Percentiles rank a stretch among this genome's conserved stretches.
These are phyloP conservation scores for Spisula subtruncata DNA, from an alignment of 2,888 invertebrate genomes.

Conservation along the genomic window DNA sequence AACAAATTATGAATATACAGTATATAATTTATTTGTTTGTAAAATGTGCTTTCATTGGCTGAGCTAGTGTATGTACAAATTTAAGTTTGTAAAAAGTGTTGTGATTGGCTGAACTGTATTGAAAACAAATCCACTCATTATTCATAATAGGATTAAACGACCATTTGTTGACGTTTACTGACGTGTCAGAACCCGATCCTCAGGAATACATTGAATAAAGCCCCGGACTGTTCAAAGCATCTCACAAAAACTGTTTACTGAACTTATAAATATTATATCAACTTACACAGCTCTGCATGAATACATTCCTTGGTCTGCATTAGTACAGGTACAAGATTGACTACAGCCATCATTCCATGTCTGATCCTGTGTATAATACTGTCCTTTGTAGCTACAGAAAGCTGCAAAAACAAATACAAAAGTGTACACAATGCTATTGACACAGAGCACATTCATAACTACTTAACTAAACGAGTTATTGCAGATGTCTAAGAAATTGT, in stretches of 20 bases:
- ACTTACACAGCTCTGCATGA: slow-evolving; percentile 76
- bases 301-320: slow-evolving; percentile 73
- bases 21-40: neutral
- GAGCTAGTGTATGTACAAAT: neutral
- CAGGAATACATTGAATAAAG: too few species aligned
- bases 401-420: slow-evolving; percentile 58
- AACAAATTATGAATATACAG: too few species aligned
- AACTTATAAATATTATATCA: too few species aligned
- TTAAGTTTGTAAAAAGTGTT: neutral
- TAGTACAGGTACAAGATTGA: slow-evolving; percentile 76
- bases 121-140: too few species aligned
- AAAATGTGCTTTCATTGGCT: neutral
- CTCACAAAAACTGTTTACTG: too few species aligned
- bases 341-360: slow-evolving; percentile 80
- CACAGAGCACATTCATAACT: too few species aligned
- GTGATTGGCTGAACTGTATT: neutral
- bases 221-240: too few species aligned
- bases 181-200: too few species aligned
- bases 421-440: neutral
- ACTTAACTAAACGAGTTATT: too few species aligned
- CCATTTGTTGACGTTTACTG: too few species aligned
- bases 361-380: slow-evolving; percentile 73
- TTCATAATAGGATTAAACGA: too few species aligned
- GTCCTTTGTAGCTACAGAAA: slow-evolving; percentile 74
- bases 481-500: too few species aligned